phyloP scores from a whole-genome alignment of 2,113 vertebrate species.

The Strix uralensis region DNA sequence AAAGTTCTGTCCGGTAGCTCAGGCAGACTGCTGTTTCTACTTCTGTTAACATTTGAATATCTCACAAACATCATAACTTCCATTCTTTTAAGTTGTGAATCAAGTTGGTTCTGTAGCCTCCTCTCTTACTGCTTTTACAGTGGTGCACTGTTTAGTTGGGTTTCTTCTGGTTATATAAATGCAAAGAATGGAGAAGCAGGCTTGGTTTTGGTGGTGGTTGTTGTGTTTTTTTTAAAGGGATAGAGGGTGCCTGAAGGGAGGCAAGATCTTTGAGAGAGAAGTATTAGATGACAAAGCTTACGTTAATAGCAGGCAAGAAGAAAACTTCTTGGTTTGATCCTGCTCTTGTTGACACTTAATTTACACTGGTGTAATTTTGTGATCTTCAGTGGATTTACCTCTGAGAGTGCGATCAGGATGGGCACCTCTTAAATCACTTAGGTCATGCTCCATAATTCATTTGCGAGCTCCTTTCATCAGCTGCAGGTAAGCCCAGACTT shows the following conservation, averaged over 20 bases:
- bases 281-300: background rate
- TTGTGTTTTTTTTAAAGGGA: background rate
- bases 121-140: background rate
- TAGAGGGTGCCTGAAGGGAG: background rate
- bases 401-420: background rate
- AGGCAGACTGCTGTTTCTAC: background rate
- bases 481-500: constrained; percentile 40
- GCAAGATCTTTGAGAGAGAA: background rate
- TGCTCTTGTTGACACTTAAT: background rate
- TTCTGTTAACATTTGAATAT: background rate
- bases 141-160: background rate
- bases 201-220: background rate
- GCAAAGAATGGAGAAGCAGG: background rate
- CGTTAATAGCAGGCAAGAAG: background rate
- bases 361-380: background rate
- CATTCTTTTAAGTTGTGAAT: background rate
- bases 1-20: background rate
- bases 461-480: constrained; percentile 42
- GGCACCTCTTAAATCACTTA: background rate
- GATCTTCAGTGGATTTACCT: background rate
- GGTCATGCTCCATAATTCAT: background rate
- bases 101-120: background rate
- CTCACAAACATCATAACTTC: background rate
- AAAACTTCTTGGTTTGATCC: background rate
- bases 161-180: background rate